Percentiles rank a stretch among this genome's conserved stretches.
Evolutionary conservation across 2,797 vertebrate genomes (phyloP).

Genomic region (Mus spretus): DNA sequence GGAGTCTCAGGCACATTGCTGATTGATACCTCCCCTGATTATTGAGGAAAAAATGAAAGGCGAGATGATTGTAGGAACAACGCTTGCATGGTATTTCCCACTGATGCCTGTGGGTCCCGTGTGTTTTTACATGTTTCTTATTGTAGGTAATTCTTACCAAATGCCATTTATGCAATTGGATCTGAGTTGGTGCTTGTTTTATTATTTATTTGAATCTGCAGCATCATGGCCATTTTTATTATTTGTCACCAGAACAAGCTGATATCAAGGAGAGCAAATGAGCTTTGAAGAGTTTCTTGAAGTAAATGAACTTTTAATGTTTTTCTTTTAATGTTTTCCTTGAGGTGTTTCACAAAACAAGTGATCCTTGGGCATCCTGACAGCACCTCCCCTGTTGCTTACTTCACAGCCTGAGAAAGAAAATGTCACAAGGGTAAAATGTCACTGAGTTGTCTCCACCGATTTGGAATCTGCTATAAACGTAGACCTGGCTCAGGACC

Average conservation of each 20-base stretch:
- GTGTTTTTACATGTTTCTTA: background rate
- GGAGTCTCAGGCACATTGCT: rapidly evolving
- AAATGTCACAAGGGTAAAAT: conserved; percentile 12
- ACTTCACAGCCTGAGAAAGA: background rate
- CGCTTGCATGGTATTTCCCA: background rate
- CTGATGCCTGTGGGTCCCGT: too few species aligned
- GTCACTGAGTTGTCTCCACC: background rate
- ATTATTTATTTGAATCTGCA: background rate
- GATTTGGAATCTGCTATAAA: background rate
- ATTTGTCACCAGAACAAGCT: background rate
- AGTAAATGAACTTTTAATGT: background rate
- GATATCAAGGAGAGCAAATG: rapidly evolving
- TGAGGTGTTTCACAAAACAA: background rate
- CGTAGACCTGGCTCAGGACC: background rate
- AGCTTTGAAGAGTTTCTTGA: background rate
- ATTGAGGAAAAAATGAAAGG: too few species aligned
- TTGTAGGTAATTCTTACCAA: background rate
- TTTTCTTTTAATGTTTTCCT: background rate
- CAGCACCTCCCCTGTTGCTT: background rate
- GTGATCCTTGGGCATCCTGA: rapidly evolving
- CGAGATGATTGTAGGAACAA: too few species aligned
- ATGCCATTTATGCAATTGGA: background rate
- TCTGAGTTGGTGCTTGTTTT: background rate
- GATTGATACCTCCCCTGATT: rapidly evolving
- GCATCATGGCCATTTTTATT: too few species aligned